Percentiles rank a stretch among this genome's conserved stretches.
Conservation (phyloP, 2,113 vertebrate species). For the Orientallactaga bullata region DNA sequence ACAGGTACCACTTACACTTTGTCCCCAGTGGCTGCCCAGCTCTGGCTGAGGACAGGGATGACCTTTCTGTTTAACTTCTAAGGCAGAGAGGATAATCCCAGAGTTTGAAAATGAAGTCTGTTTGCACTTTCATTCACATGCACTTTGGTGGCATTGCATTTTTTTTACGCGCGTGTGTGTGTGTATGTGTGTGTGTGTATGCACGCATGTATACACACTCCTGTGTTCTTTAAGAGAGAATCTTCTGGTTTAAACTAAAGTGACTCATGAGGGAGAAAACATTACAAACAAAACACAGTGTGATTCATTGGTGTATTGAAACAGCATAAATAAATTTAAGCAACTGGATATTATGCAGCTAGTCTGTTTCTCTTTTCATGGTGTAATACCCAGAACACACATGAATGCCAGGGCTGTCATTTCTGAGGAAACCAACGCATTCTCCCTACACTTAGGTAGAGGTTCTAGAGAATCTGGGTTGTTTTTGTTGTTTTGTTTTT, state of each 20-base stretch:
- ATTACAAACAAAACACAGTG: constrained; percentile 81
- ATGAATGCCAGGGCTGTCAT: background rate
- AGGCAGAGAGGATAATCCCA: constrained; percentile 33
- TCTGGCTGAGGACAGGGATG: background rate
- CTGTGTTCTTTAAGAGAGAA: constrained; percentile 81
- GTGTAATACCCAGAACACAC: background rate
- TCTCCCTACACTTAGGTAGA: background rate
- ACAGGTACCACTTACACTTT: background rate
- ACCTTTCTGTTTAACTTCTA: constrained; percentile 49
- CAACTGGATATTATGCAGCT: constrained; percentile 33
- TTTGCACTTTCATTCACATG: constrained; percentile 88
- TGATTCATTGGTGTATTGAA: constrained; percentile 85
- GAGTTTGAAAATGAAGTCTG: constrained; percentile 73
- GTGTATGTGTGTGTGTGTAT: background rate
- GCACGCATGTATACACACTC: background rate
- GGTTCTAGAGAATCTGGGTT: background rate
- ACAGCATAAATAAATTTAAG: constrained; percentile 85
- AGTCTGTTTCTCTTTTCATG: constrained; percentile 48
- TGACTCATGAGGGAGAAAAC: constrained; percentile 80
- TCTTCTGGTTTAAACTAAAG: constrained; percentile 80
- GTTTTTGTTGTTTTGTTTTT: too few relatives aligned
- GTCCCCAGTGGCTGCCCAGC: background rate
- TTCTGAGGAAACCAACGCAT: background rate
- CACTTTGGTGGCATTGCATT: constrained; percentile 76
- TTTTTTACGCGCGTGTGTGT: background rate